phyloP scores from a whole-genome alignment of 2,888 invertebrate species.

The Macrosoma leucophasiata region DNA sequence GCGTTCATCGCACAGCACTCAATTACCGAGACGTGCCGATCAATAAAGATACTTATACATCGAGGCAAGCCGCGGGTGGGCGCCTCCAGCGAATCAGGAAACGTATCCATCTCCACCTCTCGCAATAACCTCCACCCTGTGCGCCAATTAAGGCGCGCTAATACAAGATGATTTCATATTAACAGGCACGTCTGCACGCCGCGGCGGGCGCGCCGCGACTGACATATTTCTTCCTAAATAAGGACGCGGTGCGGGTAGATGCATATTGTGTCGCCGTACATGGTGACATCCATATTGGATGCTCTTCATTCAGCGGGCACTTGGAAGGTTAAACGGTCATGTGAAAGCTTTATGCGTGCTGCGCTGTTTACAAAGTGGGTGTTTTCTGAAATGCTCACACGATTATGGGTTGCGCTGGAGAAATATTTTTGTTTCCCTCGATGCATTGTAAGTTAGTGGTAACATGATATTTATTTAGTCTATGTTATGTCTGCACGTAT shows the following conservation, averaged over 20 bases:
- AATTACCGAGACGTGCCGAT: conserved; percentile 22
- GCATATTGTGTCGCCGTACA: conserved; percentile 15
- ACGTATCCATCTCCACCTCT: conserved; percentile 20
- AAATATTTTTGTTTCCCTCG: no score
- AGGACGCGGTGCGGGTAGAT: conserved; percentile 32
- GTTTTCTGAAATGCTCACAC: conserved; percentile 3
- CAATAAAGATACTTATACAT: conserved; percentile 22
- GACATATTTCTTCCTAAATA: conserved; percentile 42
- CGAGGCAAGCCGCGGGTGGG: conserved; percentile 20
- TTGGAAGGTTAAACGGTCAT: conserved; percentile 12
- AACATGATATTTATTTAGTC: no score
- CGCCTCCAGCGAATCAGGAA: conserved; percentile 21
- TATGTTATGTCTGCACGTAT: no score
- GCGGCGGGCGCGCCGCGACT: conserved; percentile 29
- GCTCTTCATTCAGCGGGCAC: conserved; percentile 14
- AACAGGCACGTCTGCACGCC: conserved; percentile 32
- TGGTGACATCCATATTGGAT: conserved; percentile 9
- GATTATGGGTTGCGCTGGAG: conserved; percentile 2
- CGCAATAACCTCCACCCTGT: conserved; percentile 34
- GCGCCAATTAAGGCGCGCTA: conserved; percentile 33
- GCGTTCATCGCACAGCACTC: conserved; percentile 20
- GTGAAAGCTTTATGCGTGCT: conserved; percentile 7
- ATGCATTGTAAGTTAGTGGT: no score
- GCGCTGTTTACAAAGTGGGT: no score
- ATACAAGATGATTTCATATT: conserved; percentile 32